Evolutionary conservation across 2,888 invertebrate species (phyloP).

Genomic region (Thymelicus acteon): DNA sequence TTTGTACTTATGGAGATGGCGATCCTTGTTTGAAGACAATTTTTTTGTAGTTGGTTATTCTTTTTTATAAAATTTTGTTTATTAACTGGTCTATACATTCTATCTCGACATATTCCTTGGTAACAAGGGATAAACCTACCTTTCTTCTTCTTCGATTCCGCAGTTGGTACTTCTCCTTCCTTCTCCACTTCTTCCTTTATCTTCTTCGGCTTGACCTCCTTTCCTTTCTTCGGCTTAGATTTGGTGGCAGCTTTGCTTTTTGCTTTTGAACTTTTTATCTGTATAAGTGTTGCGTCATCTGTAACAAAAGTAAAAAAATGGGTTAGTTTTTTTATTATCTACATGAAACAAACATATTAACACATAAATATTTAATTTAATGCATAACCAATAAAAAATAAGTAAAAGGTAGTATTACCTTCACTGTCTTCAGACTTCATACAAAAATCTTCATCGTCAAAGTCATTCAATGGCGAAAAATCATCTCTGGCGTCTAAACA

Average conservation of each 20-base stretch:
- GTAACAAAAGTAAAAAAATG: background rate
- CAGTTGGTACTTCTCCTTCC: background rate
- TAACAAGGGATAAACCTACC: slow-evolving; percentile 38
- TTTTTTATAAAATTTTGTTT: too few species aligned
- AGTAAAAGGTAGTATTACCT: background rate
- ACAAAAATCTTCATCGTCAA: slow-evolving; percentile 16
- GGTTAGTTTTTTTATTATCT: too few species aligned
- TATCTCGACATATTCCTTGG: too few species aligned
- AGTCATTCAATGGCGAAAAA: slow-evolving; percentile 19
- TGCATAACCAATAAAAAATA: too few species aligned
- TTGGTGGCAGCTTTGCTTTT: slow-evolving; percentile 9
- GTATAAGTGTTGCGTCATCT: background rate
- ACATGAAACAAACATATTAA: too few species aligned
- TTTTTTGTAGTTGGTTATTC: too few species aligned
- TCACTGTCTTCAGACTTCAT: slow-evolving; percentile 10
- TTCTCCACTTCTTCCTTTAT: slow-evolving; percentile 19
- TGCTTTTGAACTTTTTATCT: slow-evolving; percentile 8
- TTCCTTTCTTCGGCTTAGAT: slow-evolving; percentile 1
- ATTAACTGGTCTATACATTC: too few species aligned
- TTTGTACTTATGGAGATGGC: too few species aligned
- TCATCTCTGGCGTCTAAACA: slow-evolving; percentile 10
- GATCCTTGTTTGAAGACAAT: too few species aligned
- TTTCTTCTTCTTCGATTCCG: slow-evolving; percentile 37
- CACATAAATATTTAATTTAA: too few species aligned
- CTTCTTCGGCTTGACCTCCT: slow-evolving; percentile 15